Conservation (phyloP, 2,888 invertebrate genomes). For the Tricholauxania praeusta region DNA sequence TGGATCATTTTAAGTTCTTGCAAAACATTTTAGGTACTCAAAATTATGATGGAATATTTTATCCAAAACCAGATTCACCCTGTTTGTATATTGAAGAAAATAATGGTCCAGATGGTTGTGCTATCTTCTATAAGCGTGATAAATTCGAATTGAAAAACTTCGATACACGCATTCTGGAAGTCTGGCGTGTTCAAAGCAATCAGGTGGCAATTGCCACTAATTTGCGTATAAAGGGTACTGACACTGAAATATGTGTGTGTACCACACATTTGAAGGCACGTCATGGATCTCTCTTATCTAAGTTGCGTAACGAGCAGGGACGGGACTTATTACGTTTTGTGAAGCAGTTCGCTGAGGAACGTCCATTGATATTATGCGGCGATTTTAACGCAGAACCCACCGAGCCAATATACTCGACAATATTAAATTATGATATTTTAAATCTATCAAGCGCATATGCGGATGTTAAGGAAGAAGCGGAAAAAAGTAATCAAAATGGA, state of each 20-base stretch:
- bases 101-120: constrained; percentile 84
- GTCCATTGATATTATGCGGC: constrained; percentile 77
- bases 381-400: constrained; percentile 83
- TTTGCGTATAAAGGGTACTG: constrained; percentile 71
- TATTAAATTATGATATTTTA: constrained; percentile 68
- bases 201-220: constrained; percentile 76
- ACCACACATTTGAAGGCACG: constrained; percentile 83
- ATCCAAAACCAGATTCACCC: constrained; percentile 83
- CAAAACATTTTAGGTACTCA: constrained; percentile 73
- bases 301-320: constrained; percentile 78
- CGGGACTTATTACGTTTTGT: constrained; percentile 75
- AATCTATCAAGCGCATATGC: constrained; percentile 71
- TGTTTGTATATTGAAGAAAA: constrained; percentile 79
- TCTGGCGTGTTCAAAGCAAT: constrained; percentile 81
- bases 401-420: constrained; percentile 77
- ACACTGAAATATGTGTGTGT: constrained; percentile 74
- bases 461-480: constrained; percentile 61
- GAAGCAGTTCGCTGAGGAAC: constrained; percentile 67
- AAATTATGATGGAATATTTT: constrained; percentile 78
- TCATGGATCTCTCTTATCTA: constrained; percentile 75
- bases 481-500: constrained; percentile 46
- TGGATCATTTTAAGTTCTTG: constrained; percentile 80
- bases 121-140: constrained; percentile 76
- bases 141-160: constrained; percentile 73
- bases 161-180: constrained; percentile 74